phyloP scores from a whole-genome alignment of 2,888 invertebrate genomes.

The Entomobrya multifasciata region DNA sequence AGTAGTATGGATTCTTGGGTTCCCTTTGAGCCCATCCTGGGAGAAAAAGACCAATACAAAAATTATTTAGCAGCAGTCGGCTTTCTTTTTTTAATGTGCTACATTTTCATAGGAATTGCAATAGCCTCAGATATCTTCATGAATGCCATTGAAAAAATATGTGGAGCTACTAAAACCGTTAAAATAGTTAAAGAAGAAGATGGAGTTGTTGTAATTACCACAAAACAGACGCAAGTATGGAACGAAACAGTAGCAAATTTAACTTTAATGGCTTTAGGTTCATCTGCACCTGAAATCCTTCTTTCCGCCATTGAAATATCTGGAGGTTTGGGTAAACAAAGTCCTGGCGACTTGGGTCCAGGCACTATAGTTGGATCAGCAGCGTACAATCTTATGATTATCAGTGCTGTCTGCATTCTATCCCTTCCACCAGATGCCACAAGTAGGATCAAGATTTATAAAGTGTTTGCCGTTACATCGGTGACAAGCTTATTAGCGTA shows the following conservation, averaged over 20 bases:
- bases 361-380: too few relatives aligned
- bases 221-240: constrained; percentile 82
- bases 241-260: constrained; percentile 84
- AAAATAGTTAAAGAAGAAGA: background rate
- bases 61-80: too few relatives aligned
- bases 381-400: constrained; percentile 84
- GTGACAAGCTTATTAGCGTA: constrained; percentile 83
- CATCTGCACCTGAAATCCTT: constrained; percentile 84
- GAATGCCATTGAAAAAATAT: constrained; percentile 84
- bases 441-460: constrained; percentile 81
- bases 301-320: constrained; percentile 83
- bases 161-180: constrained; percentile 82
- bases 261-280: constrained; percentile 84
- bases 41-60: too few relatives aligned
- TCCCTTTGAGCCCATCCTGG: too few relatives aligned
- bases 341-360: too few relatives aligned
- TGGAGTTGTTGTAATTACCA: constrained; percentile 79
- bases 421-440: constrained; percentile 81
- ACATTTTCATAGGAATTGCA: constrained; percentile 84
- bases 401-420: constrained; percentile 83
- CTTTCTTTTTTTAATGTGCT: constrained; percentile 76
- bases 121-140: constrained; percentile 84
- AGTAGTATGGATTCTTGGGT: too few relatives aligned
- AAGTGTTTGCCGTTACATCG: constrained; percentile 82
- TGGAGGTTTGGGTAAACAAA: too few relatives aligned